Base-by-base conservation (phyloP, 2,888 invertebrate genomes). In the Lymantria monacha region DNA sequence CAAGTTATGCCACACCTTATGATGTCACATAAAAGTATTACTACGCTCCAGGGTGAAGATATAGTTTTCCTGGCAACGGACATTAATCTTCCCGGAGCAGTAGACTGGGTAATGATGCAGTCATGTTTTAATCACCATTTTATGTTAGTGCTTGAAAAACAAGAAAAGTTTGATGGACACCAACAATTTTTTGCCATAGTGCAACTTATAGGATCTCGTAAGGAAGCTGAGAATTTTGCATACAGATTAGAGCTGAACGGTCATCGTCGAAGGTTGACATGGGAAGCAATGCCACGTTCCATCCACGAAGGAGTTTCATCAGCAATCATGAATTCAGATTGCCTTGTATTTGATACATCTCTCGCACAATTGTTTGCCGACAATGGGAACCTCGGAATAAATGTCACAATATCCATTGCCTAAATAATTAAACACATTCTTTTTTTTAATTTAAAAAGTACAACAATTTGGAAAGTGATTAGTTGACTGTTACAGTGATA, bases 81-180 rank as follows among this genome's bases (percentile, higher is more conserved):
- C 85, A 99, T 99, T 57, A 99, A 99, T 91, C 93, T 99, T 63
- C 99, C 99, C 8, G 99, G 99, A 53, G 99, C 99, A 33, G 99
- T 99, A 9, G 99, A 99, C 85, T 99, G 99, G 99, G 98, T 98
- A 3, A 99, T 99, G 99, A 99, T 99, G 99, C 99, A 99, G 90
- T 98, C 98, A 30, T 99, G 99, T 87, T 99, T 99, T 84, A 98
- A 98, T 51, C 98, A 98, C 81, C 98, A 99, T 86, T 99, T 99
- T 79, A 99, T 99, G 99, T 93, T 99, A 64, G 99, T 99, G 36
- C 93, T 99, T 46, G 99, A 99, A 83, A 99, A 99, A 82, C 98
- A 98, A 87, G 98, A 98, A 76, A 99, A 99, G 81, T 97, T 96
- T 83, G 98, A 99, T 91, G 98, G 97, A 0, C 97, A 97, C 78